These are phyloP conservation scores for Thrips palmi DNA, from an alignment of 1,140 invertebrate species.

Conservation along the genomic window DNA sequence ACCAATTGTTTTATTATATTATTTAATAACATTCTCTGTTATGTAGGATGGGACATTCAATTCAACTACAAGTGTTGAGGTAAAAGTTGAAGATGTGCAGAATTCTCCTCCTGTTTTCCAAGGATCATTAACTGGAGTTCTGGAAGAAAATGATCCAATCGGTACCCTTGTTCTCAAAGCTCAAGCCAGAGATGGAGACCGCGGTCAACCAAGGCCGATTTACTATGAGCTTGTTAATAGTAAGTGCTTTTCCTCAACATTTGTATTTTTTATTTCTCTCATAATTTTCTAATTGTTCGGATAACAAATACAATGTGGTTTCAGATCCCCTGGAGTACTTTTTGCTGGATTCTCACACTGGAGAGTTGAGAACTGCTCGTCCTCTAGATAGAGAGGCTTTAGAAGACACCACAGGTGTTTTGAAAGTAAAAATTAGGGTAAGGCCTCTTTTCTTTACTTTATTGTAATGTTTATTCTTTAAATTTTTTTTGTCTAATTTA, in stretches of 20 bases:
- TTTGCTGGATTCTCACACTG: constrained; percentile 50
- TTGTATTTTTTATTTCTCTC: too few relatives aligned
- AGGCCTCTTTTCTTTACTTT: constrained; percentile 17
- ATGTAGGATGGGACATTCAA: constrained; percentile 58
- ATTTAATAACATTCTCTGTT: constrained; percentile 7
- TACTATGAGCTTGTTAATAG: constrained; percentile 61
- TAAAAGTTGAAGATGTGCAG: constrained; percentile 64
- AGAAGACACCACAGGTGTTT: constrained; percentile 53
- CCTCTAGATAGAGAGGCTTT: constrained; percentile 68
- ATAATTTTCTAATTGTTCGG: neutral
- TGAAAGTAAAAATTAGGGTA: constrained; percentile 49
- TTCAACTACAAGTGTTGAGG: constrained; percentile 47
- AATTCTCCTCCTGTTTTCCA: constrained; percentile 66
- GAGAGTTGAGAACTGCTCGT: constrained; percentile 63
- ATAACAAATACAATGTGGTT: constrained; percentile 14
- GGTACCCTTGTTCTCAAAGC: constrained; percentile 64
- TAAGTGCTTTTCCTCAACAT: constrained; percentile 29
- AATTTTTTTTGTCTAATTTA: neutral
- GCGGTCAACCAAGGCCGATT: constrained; percentile 55
- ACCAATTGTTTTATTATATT: neutral
- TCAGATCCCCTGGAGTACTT: constrained; percentile 77
- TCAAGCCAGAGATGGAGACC: constrained; percentile 64
- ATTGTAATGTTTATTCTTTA: neutral
- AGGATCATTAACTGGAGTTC: constrained; percentile 55
- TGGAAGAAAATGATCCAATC: constrained; percentile 67